phyloP scores from a whole-genome alignment of 2,888 invertebrate genomes.

The Theretra japonica region DNA sequence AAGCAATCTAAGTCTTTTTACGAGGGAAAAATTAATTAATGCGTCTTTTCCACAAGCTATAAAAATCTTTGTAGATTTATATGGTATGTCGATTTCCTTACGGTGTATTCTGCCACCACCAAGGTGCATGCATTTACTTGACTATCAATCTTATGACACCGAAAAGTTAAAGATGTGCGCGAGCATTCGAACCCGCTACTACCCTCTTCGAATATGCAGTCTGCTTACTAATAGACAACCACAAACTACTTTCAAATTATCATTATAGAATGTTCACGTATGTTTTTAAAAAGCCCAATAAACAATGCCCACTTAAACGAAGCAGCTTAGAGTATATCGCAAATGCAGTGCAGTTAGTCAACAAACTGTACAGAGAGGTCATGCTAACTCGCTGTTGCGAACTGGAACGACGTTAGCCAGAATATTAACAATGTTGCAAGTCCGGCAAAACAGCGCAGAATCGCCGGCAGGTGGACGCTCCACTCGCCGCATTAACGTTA shows the following conservation, averaged over 20 bases:
- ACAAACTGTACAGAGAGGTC: constrained; percentile 31
- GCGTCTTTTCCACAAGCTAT: no score
- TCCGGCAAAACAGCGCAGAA: constrained; percentile 4
- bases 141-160: no score
- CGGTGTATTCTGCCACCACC: no score
- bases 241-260: not conserved
- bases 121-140: no score
- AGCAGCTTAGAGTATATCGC: not conserved
- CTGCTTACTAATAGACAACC: no score
- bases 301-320: not conserved
- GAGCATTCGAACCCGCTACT: no score
- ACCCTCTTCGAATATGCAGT: no score
- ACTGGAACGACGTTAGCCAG: constrained; percentile 44
- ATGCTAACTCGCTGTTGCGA: constrained; percentile 35
- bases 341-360: constrained; percentile 30
- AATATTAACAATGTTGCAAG: constrained; percentile 47
- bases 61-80: no score
- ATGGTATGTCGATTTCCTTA: no score
- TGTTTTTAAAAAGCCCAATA: not conserved
- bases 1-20: no score
- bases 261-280: not conserved
- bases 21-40: no score
- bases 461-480: constrained; percentile 7
- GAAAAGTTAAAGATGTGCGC: no score
- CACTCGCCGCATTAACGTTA: not conserved